These are phyloP conservation scores for Circaetus gallicus DNA, from an alignment of 2,113 vertebrate species.

Conservation along the genomic window DNA sequence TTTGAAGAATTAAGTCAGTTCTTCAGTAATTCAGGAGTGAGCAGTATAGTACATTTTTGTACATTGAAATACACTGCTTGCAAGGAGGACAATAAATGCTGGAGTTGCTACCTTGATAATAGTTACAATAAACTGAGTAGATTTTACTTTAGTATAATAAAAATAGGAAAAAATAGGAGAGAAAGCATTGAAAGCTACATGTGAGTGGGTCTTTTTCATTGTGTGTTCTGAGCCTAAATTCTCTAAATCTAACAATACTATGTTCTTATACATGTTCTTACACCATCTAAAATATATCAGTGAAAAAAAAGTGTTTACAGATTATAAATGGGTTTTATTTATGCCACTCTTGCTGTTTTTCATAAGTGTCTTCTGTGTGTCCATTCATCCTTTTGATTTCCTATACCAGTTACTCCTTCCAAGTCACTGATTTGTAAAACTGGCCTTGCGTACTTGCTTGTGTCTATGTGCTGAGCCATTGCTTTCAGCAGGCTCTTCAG, in stretches of 20 bases:
- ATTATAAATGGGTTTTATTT: neutral
- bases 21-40: neutral
- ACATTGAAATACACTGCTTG: neutral
- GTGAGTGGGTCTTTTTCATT: neutral
- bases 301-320: neutral
- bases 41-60: neutral
- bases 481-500: neutral
- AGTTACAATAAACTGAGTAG: neutral
- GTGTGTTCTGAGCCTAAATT: neutral
- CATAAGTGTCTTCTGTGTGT: neutral
- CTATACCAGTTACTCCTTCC: neutral
- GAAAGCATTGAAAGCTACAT: neutral
- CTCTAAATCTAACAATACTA: neutral
- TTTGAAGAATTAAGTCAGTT: neutral
- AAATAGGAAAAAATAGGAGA: neutral
- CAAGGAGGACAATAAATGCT: neutral
- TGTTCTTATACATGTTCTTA: neutral
- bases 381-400: neutral
- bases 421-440: neutral
- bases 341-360: neutral
- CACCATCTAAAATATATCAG: neutral
- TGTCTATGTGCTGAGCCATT: neutral
- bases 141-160: neutral
- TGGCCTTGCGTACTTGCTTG: neutral
- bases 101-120: neutral